A percentile compares a stretch with the other conserved stretches of the same genome.
phyloP scores from a whole-genome alignment of 2,113 vertebrate genomes.

The Erythrocebus patas region DNA sequence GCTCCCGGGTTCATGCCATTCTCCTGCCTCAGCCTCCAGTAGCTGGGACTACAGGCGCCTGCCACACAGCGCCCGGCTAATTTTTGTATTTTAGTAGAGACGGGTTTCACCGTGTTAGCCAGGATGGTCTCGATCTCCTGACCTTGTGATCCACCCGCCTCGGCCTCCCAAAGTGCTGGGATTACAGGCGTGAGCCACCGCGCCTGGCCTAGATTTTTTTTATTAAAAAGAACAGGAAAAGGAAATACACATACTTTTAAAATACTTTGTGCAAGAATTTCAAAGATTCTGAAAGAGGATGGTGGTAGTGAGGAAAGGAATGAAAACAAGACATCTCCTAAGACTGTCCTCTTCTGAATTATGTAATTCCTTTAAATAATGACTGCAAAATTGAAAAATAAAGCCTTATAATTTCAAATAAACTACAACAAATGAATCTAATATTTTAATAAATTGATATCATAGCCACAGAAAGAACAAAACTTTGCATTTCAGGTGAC shows the following conservation, averaged over 20 bases:
- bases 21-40: too few relatives aligned
- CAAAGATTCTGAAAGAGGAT: background rate
- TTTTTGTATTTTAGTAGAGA: too few relatives aligned
- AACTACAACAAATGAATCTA: background rate
- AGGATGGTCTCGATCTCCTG: too few relatives aligned
- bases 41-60: too few relatives aligned
- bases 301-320: background rate
- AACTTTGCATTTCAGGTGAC: background rate
- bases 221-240: background rate
- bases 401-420: background rate
- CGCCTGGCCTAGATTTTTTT: background rate
- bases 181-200: too few relatives aligned
- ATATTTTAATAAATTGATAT: background rate
- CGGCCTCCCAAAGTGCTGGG: too few relatives aligned
- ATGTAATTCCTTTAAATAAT: background rate
- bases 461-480: background rate
- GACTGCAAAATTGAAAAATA: background rate
- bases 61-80: accelerated
- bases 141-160: too few relatives aligned
- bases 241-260: background rate
- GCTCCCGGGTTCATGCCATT: too few relatives aligned
- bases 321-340: background rate
- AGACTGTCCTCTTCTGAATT: background rate
- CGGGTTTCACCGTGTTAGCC: too few relatives aligned
- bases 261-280: background rate